Evolutionary conservation across 2,888 invertebrate species (phyloP).

Genomic region (Hydroisotoma schaefferi): DNA sequence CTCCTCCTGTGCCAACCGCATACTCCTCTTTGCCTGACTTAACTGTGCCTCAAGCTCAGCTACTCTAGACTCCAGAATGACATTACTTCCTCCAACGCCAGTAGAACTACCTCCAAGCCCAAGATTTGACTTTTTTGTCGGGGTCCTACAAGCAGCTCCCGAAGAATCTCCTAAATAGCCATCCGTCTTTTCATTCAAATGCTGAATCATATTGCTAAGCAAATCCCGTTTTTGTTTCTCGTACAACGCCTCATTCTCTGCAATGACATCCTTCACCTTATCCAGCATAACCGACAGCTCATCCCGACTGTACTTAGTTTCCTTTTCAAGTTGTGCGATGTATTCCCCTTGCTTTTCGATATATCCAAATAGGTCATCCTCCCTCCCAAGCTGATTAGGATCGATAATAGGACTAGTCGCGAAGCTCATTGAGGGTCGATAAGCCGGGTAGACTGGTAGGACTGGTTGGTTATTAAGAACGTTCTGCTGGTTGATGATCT

Average conservation of each 20-base stretch:
- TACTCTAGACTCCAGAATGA: constrained; percentile 75
- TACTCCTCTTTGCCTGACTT: constrained; percentile 70
- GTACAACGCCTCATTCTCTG: constrained; percentile 76
- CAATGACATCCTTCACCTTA: constrained; percentile 80
- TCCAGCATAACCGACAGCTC: constrained; percentile 71
- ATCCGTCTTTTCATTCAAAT: constrained; percentile 49
- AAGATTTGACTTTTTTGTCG: background rate
- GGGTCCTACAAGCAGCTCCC: background rate
- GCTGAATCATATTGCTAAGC: constrained; percentile 46
- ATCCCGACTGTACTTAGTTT: constrained; percentile 78
- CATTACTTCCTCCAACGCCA: constrained; percentile 30
- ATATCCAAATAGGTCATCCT: constrained; percentile 67
- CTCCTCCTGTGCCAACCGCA: constrained; percentile 68
- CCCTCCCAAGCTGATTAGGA: constrained; percentile 49
- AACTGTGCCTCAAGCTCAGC: constrained; percentile 80
- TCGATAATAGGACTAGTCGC: constrained; percentile 14
- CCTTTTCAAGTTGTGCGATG: constrained; percentile 78
- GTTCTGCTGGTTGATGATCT: constrained; percentile 12
- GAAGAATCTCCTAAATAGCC: constrained; percentile 10
- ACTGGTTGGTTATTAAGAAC: constrained; percentile 17
- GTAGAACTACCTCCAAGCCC: background rate
- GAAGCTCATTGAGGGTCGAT: constrained; percentile 3
- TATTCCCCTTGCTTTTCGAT: constrained; percentile 83
- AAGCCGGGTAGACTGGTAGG: background rate
- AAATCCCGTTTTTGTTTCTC: constrained; percentile 60